Percentiles rank a stretch among this genome's conserved stretches.
Conservation (phyloP, 92 coral and sea anemone species). For the Micromussa lordhowensis region DNA sequence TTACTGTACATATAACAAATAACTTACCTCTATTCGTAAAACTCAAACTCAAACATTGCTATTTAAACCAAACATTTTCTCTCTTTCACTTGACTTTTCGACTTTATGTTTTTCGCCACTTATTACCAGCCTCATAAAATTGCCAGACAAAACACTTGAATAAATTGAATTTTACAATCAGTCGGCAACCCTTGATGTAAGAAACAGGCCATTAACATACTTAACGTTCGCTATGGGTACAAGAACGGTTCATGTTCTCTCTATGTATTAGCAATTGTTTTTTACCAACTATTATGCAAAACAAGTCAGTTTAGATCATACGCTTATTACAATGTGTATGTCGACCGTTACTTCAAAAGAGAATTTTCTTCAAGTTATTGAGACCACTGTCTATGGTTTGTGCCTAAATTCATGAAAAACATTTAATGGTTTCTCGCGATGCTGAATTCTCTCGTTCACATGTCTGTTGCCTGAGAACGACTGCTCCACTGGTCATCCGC, state of each 20-base stretch:
- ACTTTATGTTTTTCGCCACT: not conserved
- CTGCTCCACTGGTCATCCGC: not conserved
- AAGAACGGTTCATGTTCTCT: not conserved
- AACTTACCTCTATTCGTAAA: not conserved
- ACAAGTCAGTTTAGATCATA: not conserved
- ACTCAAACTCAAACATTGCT: not conserved
- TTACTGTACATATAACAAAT: not conserved
- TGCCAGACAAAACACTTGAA: not conserved
- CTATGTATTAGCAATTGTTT: not conserved
- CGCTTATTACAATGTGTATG: not conserved
- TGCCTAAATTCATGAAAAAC: not conserved
- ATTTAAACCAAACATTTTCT: not conserved
- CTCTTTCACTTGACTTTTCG: not conserved
- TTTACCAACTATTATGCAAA: not conserved
- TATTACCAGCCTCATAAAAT: not conserved
- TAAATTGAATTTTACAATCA: not conserved
- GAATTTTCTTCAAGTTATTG: not conserved
- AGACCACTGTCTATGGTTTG: not conserved
- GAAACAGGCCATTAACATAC: not conserved
- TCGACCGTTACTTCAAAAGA: not conserved
- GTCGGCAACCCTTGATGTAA: not conserved
- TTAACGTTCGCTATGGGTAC: not conserved
- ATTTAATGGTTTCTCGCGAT: not conserved
- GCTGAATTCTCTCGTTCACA: not conserved
- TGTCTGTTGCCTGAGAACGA: conserved; percentile 5